A percentile compares a stretch with the other conserved stretches of the same genome.
phyloP scores from a whole-genome alignment of 1,140 invertebrate species.

The Bursaphelenchus mucronatus region DNA sequence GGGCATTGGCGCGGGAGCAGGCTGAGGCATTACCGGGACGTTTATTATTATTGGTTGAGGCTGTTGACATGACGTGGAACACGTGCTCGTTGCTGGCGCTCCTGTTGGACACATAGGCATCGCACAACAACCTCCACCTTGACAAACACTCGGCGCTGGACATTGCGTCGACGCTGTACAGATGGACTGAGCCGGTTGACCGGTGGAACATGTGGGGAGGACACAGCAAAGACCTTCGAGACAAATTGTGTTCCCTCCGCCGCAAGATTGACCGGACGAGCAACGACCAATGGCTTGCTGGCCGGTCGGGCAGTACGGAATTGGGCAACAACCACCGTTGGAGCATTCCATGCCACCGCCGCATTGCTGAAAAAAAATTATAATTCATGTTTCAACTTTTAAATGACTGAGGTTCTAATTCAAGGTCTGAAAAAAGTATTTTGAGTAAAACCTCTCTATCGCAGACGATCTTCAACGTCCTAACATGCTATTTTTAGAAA shows the following conservation, averaged over 20 bases:
- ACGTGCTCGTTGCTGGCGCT: neutral
- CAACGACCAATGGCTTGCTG: slow-evolving; percentile 22
- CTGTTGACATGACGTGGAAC: slow-evolving; percentile 7
- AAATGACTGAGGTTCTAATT: too few relatives aligned
- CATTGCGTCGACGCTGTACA: slow-evolving; percentile 37
- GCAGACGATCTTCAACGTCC: too few relatives aligned
- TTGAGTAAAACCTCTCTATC: neutral
- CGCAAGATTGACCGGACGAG: slow-evolving; percentile 3
- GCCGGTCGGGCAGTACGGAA: slow-evolving; percentile 26
- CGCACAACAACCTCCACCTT: slow-evolving; percentile 3
- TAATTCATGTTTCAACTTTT: neutral
- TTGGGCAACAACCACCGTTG: slow-evolving; percentile 55
- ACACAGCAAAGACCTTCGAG: slow-evolving; percentile 40
- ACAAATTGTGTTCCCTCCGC: slow-evolving; percentile 24
- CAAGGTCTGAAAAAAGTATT: neutral
- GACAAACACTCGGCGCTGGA: slow-evolving; percentile 30
- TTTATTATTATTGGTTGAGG: neutral
- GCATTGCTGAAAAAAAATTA: slow-evolving; percentile 37
- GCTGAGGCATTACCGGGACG: neutral
- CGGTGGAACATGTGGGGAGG: slow-evolving; percentile 39
- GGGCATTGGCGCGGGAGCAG: neutral
- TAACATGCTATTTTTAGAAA: too few relatives aligned
- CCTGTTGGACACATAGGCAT: slow-evolving; percentile 32
- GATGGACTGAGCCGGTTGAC: slow-evolving; percentile 26
- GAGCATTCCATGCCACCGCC: slow-evolving; percentile 50